These are phyloP conservation scores for Lipophrys pholis DNA, from an alignment of 2,113 vertebrate genomes.

Conservation along the genomic window DNA sequence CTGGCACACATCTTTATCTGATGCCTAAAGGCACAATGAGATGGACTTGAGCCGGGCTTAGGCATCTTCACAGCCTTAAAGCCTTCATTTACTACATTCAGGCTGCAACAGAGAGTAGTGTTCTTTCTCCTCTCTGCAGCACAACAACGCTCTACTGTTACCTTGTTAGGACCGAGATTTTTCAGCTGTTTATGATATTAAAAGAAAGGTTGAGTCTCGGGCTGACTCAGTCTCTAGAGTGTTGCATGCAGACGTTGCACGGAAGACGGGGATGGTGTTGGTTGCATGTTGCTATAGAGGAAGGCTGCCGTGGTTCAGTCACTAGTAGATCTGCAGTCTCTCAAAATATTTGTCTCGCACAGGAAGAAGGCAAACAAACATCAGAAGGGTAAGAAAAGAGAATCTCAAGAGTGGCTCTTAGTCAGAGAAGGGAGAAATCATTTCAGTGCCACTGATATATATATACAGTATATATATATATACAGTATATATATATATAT, in stretches of 20 bases:
- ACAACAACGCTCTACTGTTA: background rate
- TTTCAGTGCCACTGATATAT: no score
- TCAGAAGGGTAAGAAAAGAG: no score
- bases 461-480: no score
- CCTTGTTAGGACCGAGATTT: background rate
- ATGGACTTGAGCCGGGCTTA: conserved; percentile 22
- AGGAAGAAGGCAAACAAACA: no score
- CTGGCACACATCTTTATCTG: conserved; percentile 11
- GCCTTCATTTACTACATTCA: conserved; percentile 19
- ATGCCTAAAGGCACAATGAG: conserved; percentile 8
- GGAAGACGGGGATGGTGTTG: no score
- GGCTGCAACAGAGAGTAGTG: background rate
- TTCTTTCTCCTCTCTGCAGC: background rate
- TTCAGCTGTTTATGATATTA: background rate
- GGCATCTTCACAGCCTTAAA: conserved; percentile 14
- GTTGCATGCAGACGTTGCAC: background rate
- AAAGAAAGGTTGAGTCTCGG: background rate
- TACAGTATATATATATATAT: no score
- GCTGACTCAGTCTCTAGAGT: background rate
- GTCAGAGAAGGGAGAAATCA: no score
- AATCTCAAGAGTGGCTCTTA: no score
- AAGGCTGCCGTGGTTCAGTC: no score
- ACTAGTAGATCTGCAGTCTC: no score
- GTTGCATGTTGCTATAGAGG: no score
- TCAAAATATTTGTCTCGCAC: no score